Evolutionary conservation across 2,888 invertebrate genomes (phyloP).

Genomic region (Eupithecia subumbrata): DNA sequence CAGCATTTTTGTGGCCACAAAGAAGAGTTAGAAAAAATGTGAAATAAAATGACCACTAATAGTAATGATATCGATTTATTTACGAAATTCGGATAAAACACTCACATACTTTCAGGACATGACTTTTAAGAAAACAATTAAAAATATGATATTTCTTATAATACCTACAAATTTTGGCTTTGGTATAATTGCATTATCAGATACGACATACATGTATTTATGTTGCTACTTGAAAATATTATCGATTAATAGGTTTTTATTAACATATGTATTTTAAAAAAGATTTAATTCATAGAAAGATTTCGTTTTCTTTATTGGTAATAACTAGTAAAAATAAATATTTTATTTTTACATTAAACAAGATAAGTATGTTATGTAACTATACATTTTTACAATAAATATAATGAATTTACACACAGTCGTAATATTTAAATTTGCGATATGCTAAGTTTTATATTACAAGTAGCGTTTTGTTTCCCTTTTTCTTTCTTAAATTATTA

Average conservation of each 20-base stretch:
- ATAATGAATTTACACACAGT: conserved; percentile 12
- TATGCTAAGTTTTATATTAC: conserved; percentile 72
- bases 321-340: background rate
- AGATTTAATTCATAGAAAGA: background rate
- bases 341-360: background rate
- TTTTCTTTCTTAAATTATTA: conserved; percentile 56
- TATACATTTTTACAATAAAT: background rate
- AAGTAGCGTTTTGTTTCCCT: conserved; percentile 83
- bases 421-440: conserved; percentile 51
- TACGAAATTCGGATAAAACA: conserved; percentile 1
- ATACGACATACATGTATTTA: too few relatives aligned
- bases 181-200: background rate
- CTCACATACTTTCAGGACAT: background rate
- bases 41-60: background rate
- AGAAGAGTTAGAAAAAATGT: background rate
- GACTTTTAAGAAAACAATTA: background rate
- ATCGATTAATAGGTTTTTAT: background rate
- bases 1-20: too few relatives aligned
- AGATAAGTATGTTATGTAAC: background rate
- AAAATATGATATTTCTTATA: background rate
- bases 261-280: background rate
- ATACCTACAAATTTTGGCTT: background rate
- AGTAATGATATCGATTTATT: background rate
- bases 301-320: background rate
- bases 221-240: too few relatives aligned